phyloP scores from a whole-genome alignment of 2,113 vertebrate species.

The Catharus minimus region DNA sequence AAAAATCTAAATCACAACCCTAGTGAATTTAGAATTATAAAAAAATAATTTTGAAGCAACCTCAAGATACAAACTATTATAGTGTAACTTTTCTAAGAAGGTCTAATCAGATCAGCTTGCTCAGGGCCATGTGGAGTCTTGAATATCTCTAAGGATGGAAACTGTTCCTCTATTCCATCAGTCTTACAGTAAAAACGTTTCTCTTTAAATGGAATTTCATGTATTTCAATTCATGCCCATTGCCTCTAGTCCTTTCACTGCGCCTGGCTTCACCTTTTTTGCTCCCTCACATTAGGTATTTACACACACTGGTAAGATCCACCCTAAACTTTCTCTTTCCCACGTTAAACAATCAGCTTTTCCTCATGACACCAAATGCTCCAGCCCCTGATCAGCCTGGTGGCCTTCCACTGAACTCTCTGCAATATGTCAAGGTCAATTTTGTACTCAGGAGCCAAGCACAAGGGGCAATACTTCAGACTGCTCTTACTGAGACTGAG shows the following conservation, averaged over 20 bases:
- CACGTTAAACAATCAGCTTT: neutral
- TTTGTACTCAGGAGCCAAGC: neutral
- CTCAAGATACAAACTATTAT: neutral
- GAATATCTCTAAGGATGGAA: neutral
- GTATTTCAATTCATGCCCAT: neutral
- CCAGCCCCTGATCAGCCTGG: neutral
- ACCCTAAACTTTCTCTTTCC: neutral
- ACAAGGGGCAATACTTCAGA: neutral
- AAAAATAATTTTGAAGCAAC: neutral
- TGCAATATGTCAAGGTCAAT: neutral
- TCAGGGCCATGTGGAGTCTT: neutral
- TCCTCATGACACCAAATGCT: neutral
- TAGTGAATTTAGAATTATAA: neutral
- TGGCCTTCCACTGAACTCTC: neutral
- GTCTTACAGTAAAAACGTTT: neutral
- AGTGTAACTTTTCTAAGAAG: neutral
- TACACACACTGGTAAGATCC: rapidly evolving
- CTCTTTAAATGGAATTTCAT: neutral
- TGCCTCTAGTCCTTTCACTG: neutral
- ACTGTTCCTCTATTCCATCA: neutral
- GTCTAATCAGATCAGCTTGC: neutral
- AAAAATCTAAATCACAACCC: neutral
- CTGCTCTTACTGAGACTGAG: neutral
- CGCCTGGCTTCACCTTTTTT: neutral
- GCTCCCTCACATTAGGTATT: neutral